These are phyloP conservation scores for Littorina saxatilis DNA, from an alignment of 1,140 invertebrate species.

Conservation along the genomic window DNA sequence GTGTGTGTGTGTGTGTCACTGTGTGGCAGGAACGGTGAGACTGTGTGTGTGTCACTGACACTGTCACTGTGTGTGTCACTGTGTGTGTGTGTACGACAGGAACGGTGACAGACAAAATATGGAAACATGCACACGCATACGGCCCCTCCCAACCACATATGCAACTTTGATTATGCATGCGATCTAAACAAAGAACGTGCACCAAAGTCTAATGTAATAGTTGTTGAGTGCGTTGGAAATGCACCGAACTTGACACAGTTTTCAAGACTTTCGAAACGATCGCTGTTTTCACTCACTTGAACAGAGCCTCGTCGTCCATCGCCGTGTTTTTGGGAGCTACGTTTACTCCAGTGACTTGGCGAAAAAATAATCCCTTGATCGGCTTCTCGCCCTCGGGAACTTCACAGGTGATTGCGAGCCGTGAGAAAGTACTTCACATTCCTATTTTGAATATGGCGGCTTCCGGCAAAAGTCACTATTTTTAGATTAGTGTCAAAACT, in stretches of 20 bases:
- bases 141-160: too few relatives aligned
- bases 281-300: slow-evolving; percentile 3
- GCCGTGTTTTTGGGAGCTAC: not conserved
- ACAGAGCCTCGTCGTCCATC: slow-evolving; percentile 15
- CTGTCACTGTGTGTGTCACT: not conserved
- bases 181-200: too few relatives aligned
- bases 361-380: not conserved
- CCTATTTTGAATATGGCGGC: slow-evolving; percentile 18
- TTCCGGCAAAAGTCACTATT: too few relatives aligned
- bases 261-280: too few relatives aligned
- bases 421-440: not conserved
- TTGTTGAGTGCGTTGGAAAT: too few relatives aligned
- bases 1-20: not conserved
- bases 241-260: too few relatives aligned
- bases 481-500: too few relatives aligned
- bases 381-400: not conserved
- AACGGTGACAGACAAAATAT: too few relatives aligned
- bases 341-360: not conserved
- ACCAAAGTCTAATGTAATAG: too few relatives aligned
- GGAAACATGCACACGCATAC: too few relatives aligned
- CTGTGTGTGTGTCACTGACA: not conserved
- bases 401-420: not conserved
- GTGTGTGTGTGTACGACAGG: too few relatives aligned
- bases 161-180: too few relatives aligned
- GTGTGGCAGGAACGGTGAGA: not conserved